Base-by-base conservation (phyloP, 2,888 invertebrate species). In the Cephus spinipes region DNA sequence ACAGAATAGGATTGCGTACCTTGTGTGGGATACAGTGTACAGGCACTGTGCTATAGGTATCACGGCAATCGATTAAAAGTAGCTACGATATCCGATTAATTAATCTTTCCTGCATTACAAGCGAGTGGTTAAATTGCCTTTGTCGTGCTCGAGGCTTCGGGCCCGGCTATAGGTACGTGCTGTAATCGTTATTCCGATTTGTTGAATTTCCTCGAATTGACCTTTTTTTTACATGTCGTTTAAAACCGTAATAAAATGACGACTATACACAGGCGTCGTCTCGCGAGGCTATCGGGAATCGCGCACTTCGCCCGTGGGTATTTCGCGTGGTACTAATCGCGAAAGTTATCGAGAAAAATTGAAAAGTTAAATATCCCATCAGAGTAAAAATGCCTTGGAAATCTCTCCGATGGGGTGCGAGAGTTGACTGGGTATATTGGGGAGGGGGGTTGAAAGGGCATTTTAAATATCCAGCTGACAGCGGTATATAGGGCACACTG, bases 351-450 rank as follows among this genome's bases (percentile, higher is more conserved):
- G 77, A 68, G 81, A 83, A 87, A 87, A 85, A 87, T 87, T 86
- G 87, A 87, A 87, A 87, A 87, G 87, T 87, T 87, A 86, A 83
- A 81, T 81, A 76, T 79, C 77, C 68, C 80, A 55, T 55, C 55
- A 55, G 55, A 55, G 55, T 23, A 55, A 23, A 55, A 55, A 55
- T 23, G 55, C 55, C 23, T 55, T 55, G 55, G 23, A 23, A 23
- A 23, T 9, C 23, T 55, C 23, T 9, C 23, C 15, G 55, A 23
- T 23, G 55, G 55, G 55, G 55, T 9, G 55, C 2, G 23, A 55
- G 23, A 23, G 55, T 55, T 55, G 9, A 6, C 9, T 9, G 9
- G 55, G 2, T 55, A 23, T 23, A 31, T 31, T 31, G 31, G 31
- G 11, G 9, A 9, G 11, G 11, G 35, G 35, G 35, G 12, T 55